phyloP scores from a whole-genome alignment of 2,888 invertebrate species.

The Pegoplata infirma region DNA sequence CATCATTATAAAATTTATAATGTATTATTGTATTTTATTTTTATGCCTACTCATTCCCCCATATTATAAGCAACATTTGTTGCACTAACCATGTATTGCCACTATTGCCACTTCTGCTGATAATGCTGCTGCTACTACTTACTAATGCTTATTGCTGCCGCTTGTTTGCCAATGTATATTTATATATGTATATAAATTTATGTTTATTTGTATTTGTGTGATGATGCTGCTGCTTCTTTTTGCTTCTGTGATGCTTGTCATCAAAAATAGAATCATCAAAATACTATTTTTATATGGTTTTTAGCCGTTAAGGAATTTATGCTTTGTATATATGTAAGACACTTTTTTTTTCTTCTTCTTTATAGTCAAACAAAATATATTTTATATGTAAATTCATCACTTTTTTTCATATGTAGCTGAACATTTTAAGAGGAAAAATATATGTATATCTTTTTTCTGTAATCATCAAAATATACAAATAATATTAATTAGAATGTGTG shows the following conservation, averaged over 20 bases:
- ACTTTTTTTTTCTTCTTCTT: too few relatives aligned
- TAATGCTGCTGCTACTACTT: too few relatives aligned
- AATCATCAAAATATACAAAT: too few relatives aligned
- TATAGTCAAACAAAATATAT: too few relatives aligned
- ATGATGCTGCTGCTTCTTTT: not conserved
- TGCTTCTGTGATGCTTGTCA: slow-evolving; percentile 51
- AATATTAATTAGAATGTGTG: too few relatives aligned
- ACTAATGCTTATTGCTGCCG: slow-evolving; percentile 2
- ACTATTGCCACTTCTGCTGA: too few relatives aligned
- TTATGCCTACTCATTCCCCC: slow-evolving; percentile 44
- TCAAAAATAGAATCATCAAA: slow-evolving; percentile 62
- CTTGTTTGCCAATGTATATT: slow-evolving; percentile 21
- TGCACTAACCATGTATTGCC: slow-evolving; percentile 22
- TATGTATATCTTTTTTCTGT: too few relatives aligned
- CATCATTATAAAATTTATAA: slow-evolving; percentile 57
- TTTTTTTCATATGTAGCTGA: too few relatives aligned
- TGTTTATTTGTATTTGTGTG: not conserved
- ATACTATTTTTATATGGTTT: slow-evolving; percentile 56
- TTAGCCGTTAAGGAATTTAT: slow-evolving; percentile 59
- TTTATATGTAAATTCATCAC: too few relatives aligned
- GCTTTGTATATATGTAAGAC: too few relatives aligned
- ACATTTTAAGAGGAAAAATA: too few relatives aligned
- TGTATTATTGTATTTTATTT: not conserved
- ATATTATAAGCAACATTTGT: slow-evolving; percentile 45
- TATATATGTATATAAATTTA: not conserved